Conservation (phyloP, 2,888 invertebrate species). For the Standfussiana lucernea region DNA sequence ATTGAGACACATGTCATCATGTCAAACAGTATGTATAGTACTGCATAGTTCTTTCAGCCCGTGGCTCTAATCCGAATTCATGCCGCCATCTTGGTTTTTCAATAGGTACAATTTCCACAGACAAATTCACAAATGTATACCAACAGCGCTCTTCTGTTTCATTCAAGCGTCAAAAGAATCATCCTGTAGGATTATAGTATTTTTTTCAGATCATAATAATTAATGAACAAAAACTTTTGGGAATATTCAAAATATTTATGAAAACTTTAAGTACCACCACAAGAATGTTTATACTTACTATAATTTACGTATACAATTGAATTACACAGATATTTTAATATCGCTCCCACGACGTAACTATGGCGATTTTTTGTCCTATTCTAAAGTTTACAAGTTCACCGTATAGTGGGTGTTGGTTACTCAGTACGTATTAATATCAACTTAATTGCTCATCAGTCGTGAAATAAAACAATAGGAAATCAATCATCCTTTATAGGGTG, state of each 20-base stretch:
- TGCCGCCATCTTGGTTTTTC: not conserved
- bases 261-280: constrained; percentile 24
- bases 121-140: not conserved
- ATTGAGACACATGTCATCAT: not conserved
- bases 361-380: constrained; percentile 25
- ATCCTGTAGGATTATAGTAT: not conserved
- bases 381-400: constrained; percentile 5
- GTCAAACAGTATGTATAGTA: not conserved
- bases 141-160: not conserved
- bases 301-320: constrained; percentile 46
- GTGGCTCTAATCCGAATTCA: too few species aligned
- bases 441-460: constrained; percentile 29
- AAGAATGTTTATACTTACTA: constrained; percentile 13
- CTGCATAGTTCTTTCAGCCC: not conserved
- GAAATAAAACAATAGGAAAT: constrained; percentile 49
- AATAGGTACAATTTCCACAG: too few species aligned
- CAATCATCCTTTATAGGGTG: constrained; percentile 10
- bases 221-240: not conserved
- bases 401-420: not conserved
- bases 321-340: constrained; percentile 39
- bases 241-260: not conserved
- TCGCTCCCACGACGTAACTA: constrained; percentile 45
- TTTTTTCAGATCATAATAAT: constrained; percentile 1
- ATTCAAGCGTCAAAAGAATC: not conserved
- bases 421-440: constrained; percentile 15